Conservation (phyloP, 2,113 vertebrate species). For the Monarcha castaneiventris region DNA sequence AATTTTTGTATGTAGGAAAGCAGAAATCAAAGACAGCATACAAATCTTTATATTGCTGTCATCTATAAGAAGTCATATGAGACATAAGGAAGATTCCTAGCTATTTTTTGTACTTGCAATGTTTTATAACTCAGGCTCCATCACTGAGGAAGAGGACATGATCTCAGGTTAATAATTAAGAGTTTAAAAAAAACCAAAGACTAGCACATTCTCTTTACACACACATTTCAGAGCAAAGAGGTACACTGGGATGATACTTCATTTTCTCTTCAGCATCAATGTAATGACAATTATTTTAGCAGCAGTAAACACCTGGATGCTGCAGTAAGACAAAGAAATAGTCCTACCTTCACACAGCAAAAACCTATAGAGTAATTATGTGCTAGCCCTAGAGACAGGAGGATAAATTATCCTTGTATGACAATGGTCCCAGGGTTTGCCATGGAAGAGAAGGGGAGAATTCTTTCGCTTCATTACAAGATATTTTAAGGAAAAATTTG, state of each 20-base stretch:
- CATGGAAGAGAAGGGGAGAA: background rate
- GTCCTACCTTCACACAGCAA: background rate
- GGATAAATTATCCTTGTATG: background rate
- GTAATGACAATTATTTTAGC: background rate
- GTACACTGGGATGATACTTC: background rate
- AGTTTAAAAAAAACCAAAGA: background rate
- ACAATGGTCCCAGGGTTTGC: background rate
- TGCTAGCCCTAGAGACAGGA: background rate
- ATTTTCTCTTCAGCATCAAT: background rate
- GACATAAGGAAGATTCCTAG: background rate
- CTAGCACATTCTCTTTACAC: background rate
- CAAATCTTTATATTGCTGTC: background rate
- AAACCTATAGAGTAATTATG: background rate
- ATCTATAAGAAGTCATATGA: background rate
- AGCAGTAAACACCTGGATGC: background rate
- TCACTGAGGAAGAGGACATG: background rate
- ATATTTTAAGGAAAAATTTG: background rate
- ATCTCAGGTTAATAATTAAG: background rate
- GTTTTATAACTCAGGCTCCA: background rate
- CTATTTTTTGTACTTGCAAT: background rate
- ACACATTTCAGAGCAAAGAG: background rate
- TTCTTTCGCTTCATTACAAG: background rate
- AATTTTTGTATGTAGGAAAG: background rate
- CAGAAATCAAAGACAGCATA: background rate
- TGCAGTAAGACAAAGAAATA: background rate